Base-by-base conservation (phyloP, 2,797 vertebrate species). In the Sarcophilus harrisii region DNA sequence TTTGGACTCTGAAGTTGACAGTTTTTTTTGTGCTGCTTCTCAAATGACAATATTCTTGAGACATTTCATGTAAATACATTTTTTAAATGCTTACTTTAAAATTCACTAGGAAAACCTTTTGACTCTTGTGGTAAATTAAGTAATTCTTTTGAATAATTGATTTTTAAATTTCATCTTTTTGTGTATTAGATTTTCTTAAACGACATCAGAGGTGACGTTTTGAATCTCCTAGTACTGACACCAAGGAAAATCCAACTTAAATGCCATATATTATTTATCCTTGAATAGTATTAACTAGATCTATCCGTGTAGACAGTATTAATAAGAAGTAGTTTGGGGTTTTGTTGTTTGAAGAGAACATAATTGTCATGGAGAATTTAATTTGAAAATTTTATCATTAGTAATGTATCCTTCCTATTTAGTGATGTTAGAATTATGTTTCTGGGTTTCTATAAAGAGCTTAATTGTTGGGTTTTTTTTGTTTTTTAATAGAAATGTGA, bases 401-500 rank as follows among this genome's bases (percentile, higher is more conserved):
- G 16, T 52, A 62, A 60, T 55, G 66, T 38, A 73, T 38, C n/a
- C 16, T 62, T 62, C 54, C 54, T 93, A 11, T 6, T 45, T 54
- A 93, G 13, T 87, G 12, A n/a, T 57, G n/a, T 57, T 93, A 58
- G 62, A 93, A 87, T 58, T 93, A 29, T 57, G 55, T 13, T 9
- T 2, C 4, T 8, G 27, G 81, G 91, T 97, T 93, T 52, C 90
- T 92, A 91, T 97, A 18, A 92, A 57, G 60, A 66, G 57, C 96
- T 29, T 98, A 97, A 98, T 58, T 16, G 45, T 2, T 91, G 58
- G 54, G 54, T 0, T 55, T 55, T 55, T 55, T 5, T 2, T 93
- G 9, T 96, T 55, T 98, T 92, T 96, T 92, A 96, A 94, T 97
- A 99, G 99, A 99, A 99, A 98, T 99, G 99, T 94, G 99, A 99